Percentiles rank a stretch among this genome's conserved stretches.
Evolutionary conservation across 2,113 vertebrate species (phyloP).

Genomic region (Diphyllodes magnificus): DNA sequence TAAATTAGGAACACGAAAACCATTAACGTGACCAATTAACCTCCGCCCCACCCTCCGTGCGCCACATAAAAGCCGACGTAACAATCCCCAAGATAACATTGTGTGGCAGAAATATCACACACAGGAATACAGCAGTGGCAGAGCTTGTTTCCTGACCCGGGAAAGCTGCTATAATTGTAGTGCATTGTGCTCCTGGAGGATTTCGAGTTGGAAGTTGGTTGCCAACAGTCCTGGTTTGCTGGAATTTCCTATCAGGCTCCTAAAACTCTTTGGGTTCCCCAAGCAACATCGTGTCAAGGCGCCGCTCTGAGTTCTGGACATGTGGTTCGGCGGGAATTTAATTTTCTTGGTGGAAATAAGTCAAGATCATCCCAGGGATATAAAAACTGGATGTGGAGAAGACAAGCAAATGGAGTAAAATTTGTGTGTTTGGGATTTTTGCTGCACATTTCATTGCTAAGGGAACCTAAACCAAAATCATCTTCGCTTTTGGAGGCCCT

Average conservation of each 20-base stretch:
- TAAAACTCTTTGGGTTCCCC: neutral
- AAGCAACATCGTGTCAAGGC: rapidly evolving
- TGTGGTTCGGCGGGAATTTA: neutral
- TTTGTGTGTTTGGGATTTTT: neutral
- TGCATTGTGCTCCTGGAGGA: neutral
- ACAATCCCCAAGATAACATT: constrained; percentile 51
- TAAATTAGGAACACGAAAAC: constrained; percentile 13
- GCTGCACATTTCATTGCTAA: neutral
- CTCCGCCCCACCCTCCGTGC: constrained; percentile 7
- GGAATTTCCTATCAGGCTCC: neutral
- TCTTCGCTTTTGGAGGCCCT: neutral
- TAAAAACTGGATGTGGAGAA: neutral
- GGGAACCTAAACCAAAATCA: neutral
- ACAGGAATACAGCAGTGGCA: neutral
- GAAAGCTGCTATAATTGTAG: constrained; percentile 1
- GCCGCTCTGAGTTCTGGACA: neutral
- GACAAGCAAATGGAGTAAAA: neutral
- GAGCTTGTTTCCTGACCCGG: neutral
- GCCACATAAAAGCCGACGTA: neutral
- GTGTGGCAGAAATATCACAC: constrained; percentile 56
- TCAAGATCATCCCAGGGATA: neutral
- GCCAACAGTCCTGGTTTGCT: neutral
- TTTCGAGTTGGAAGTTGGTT: neutral
- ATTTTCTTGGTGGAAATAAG: neutral
- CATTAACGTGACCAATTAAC: constrained; percentile 9